These are phyloP conservation scores for Tauraco erythrolophus DNA, from an alignment of 2,113 vertebrate genomes.

Conservation along the genomic window DNA sequence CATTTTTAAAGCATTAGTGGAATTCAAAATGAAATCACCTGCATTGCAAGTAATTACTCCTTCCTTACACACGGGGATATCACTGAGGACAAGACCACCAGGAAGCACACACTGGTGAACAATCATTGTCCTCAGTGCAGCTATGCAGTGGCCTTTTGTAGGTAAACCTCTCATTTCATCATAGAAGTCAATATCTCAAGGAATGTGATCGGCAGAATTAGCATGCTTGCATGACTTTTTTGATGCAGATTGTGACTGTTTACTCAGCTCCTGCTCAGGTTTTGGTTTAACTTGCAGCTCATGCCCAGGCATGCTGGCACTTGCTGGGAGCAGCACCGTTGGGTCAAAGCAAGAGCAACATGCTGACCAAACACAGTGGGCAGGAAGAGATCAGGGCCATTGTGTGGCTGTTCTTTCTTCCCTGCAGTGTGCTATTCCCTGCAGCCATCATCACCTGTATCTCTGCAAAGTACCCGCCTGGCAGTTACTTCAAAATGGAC, in stretches of 20 bases:
- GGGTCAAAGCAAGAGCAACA: rapidly evolving
- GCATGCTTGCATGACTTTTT: rapidly evolving
- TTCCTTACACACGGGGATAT: rapidly evolving
- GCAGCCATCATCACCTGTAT: background rate
- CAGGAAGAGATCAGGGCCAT: background rate
- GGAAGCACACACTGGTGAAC: rapidly evolving
- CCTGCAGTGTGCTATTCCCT: background rate
- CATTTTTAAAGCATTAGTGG: background rate
- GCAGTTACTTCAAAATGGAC: background rate
- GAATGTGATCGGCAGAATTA: background rate
- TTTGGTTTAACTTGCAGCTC: background rate
- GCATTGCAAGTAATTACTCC: background rate
- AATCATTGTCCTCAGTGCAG: background rate
- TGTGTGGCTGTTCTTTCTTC: background rate
- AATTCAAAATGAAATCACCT: background rate
- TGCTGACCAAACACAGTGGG: rapidly evolving
- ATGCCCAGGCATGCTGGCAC: background rate
- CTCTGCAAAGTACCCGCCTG: background rate
- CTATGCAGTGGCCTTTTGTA: rapidly evolving
- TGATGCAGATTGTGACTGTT: background rate
- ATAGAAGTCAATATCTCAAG: background rate
- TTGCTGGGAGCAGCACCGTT: rapidly evolving
- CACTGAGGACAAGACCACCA: background rate
- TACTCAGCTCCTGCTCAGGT: background rate
- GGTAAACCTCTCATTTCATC: background rate